phyloP scores from a whole-genome alignment of 2,113 vertebrate species.

The Lepus timidus region DNA sequence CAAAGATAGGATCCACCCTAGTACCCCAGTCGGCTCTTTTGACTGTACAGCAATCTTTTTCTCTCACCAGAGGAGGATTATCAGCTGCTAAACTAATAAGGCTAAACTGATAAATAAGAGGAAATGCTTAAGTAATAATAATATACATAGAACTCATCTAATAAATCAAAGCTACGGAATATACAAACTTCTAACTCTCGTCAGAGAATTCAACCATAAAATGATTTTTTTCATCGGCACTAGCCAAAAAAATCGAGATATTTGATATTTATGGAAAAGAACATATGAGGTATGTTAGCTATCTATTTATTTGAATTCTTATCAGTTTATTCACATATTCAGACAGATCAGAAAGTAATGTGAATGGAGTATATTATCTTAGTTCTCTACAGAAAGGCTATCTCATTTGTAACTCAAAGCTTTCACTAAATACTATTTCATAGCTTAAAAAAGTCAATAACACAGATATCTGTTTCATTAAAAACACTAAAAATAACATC shows the following conservation, averaged over 20 bases:
- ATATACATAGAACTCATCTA: background rate
- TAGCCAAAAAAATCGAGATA: background rate
- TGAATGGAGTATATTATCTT: background rate
- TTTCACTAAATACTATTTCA: background rate
- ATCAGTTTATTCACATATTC: background rate
- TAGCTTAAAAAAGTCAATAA: background rate
- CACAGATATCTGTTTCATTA: background rate
- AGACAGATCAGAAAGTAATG: constrained; percentile 6
- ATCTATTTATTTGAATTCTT: background rate
- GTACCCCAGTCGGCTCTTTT: background rate
- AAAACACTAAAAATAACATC: background rate
- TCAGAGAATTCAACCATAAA: background rate
- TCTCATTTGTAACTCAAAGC: constrained; percentile 24
- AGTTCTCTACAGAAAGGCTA: background rate
- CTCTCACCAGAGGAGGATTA: background rate
- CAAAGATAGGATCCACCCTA: background rate
- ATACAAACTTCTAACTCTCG: background rate
- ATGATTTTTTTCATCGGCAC: background rate
- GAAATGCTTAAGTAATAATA: background rate
- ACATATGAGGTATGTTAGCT: background rate
- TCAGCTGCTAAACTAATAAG: background rate
- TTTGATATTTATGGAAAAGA: background rate
- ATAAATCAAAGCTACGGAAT: background rate
- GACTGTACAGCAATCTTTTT: background rate
- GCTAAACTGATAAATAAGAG: background rate